Conservation (phyloP, 2,888 invertebrate genomes). For the Hipparchia sbordonii region DNA sequence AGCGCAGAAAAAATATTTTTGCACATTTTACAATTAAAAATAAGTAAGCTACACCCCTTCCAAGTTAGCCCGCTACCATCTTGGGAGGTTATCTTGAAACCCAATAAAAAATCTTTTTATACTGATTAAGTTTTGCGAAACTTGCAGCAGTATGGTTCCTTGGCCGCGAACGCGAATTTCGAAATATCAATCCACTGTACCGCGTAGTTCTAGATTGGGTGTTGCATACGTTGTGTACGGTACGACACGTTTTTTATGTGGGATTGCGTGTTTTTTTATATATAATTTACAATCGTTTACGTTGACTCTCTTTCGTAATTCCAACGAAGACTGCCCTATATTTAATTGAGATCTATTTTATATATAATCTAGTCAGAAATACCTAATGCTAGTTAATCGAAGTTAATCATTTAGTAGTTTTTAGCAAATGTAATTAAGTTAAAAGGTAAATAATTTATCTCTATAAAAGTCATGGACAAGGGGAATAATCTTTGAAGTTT, state of each 20-base stretch:
- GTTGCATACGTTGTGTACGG: slow-evolving; percentile 59
- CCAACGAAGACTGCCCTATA: slow-evolving; percentile 82
- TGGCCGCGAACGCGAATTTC: neutral
- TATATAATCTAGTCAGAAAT: slow-evolving; percentile 79
- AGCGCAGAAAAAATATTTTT: neutral
- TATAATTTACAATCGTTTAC: slow-evolving; percentile 71
- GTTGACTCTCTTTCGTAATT: slow-evolving; percentile 77
- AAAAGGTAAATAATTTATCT: slow-evolving; percentile 2
- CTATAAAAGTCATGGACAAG: neutral
- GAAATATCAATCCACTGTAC: slow-evolving; percentile 15
- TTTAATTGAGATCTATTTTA: slow-evolving; percentile 82
- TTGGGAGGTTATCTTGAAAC: no score
- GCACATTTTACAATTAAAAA: neutral
- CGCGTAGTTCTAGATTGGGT: slow-evolving; percentile 51
- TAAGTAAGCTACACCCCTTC: neutral
- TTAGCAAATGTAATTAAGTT: slow-evolving; percentile 48
- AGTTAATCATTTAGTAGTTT: slow-evolving; percentile 60
- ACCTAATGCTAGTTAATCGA: slow-evolving; percentile 72
- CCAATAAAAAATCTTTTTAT: neutral
- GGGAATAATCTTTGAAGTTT: slow-evolving; percentile 3
- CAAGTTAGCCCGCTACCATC: no score
- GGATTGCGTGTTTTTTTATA: slow-evolving; percentile 65
- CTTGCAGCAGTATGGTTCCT: no score
- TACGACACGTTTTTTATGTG: slow-evolving; percentile 57
- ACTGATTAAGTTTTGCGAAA: neutral